A percentile compares a stretch with the other conserved stretches of the same genome.
phyloP scores from a whole-genome alignment of 2,797 vertebrate species.

The Poeciliopsis turneri region DNA sequence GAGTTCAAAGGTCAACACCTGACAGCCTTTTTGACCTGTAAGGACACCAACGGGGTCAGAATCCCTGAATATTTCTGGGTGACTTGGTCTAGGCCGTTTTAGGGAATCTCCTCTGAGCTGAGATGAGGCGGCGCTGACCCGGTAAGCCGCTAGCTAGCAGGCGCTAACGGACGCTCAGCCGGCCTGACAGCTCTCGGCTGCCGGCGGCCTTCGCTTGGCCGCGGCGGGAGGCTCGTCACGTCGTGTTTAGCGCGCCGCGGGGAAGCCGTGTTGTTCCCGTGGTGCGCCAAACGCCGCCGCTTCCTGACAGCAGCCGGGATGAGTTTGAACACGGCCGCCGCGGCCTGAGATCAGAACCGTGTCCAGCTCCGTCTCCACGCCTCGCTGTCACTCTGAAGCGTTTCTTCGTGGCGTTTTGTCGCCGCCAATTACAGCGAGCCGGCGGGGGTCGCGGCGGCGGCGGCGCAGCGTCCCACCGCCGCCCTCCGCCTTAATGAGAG shows the following conservation, averaged over 20 bases:
- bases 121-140: neutral
- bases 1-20: too few relatives aligned
- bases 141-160: neutral
- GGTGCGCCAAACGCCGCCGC: constrained; percentile 1
- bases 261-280: constrained; percentile 66
- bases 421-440: constrained; percentile 39
- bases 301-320: constrained; percentile 23
- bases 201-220: constrained; percentile 89
- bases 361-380: neutral
- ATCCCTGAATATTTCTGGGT: too few relatives aligned
- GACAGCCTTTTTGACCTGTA: too few relatives aligned
- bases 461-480: constrained; percentile 30
- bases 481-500: constrained; percentile 62
- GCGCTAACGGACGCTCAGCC: neutral
- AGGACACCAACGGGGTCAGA: too few relatives aligned
- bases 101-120: too few relatives aligned
- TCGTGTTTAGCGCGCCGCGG: constrained; percentile 85
- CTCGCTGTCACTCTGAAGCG: constrained; percentile 21
- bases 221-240: constrained; percentile 89
- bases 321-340: neutral
- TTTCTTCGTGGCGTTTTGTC: constrained; percentile 44
- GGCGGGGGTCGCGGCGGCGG: constrained; percentile 28
- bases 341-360: neutral
- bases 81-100: too few relatives aligned
- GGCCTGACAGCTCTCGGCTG: constrained; percentile 88